Evolutionary conservation across 2,797 vertebrate genomes (phyloP), one percentile per base, ranked within the genome.

Genomic region (Hypotaenidia okinawae): DNA sequence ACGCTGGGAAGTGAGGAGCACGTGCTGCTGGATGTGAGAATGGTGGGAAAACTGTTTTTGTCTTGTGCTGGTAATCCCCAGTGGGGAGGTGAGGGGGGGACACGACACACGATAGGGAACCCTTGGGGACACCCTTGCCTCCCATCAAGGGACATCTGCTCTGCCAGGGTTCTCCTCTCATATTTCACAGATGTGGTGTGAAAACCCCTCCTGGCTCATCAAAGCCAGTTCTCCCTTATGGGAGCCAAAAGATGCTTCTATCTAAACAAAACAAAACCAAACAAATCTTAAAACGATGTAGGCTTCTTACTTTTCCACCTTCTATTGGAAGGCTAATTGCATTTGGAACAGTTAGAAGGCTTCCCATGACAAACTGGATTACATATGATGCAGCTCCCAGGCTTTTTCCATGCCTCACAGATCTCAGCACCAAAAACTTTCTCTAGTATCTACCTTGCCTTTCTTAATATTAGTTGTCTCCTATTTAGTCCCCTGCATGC

Each of bases 91-190:
- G 41, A 35, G 41, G 41, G 23, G 4, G 21, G 17, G 22, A 58
- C 4, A n/a, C n/a, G n/a, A n/a, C n/a, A n/a, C n/a, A n/a, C n/a
- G n/a, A n/a, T n/a, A 11, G 18, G 37, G 54, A 57, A 37, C 3
- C 14, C 39, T 12, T 28, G 6, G 24, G 43, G 28, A 19, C 51
- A 27, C 2, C 6, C 11, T n/a, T 11, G 9, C 19, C 15, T 54
- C 39, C 32, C 35, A 23, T 9, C 1, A 0, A 43, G 35, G n/a
- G 30, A 49, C 61, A 49, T 43, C 11, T 43, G 15, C 49, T 55
- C 22, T 37, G 49, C 1, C 0, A 12, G 16, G 10, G 7, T n/a
- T 58, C n/a, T n/a, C 30, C 30, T n/a, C 32, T 16, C 2, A 1
- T 30, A 30, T 19, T 67, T 39, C 37, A 47, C 32, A 59, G 24